Conservation (phyloP, 2,888 invertebrate genomes). For the Orgyia antiqua region DNA sequence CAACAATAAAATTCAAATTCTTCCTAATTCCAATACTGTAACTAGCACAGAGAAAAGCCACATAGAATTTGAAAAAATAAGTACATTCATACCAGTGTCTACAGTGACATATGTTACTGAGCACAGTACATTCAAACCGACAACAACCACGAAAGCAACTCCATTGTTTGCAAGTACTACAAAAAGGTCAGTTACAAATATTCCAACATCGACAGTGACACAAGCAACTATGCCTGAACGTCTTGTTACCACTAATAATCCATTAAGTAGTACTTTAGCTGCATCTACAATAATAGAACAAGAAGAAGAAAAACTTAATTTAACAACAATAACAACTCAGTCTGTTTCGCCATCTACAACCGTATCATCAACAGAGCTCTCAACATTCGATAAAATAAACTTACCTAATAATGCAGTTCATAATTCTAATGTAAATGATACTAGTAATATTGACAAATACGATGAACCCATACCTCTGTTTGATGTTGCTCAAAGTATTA, state of each 20-base stretch:
- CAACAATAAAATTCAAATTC: slow-evolving; percentile 17
- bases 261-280: slow-evolving; percentile 18
- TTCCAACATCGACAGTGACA: slow-evolving; percentile 11
- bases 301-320: slow-evolving; percentile 45
- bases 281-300: slow-evolving; percentile 27
- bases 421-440: slow-evolving; percentile 10
- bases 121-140: slow-evolving; percentile 35
- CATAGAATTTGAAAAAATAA: slow-evolving; percentile 45
- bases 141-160: slow-evolving; percentile 28
- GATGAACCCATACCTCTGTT: slow-evolving; percentile 47
- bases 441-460: slow-evolving; percentile 25
- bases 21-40: slow-evolving; percentile 22
- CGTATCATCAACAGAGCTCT: slow-evolving; percentile 49
- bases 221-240: slow-evolving; percentile 10
- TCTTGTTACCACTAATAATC: slow-evolving; percentile 20
- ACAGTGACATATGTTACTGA: slow-evolving; percentile 47
- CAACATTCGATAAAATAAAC: slow-evolving; percentile 30
- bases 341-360: slow-evolving; percentile 64
- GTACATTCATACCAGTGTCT: slow-evolving; percentile 53
- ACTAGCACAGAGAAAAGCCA: slow-evolving; percentile 38
- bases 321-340: slow-evolving; percentile 64
- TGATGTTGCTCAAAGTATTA: slow-evolving; percentile 69
- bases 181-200: slow-evolving; percentile 18
- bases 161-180: slow-evolving; percentile 19
- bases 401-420: slow-evolving; percentile 15